These are phyloP conservation scores for Triops longicaudatus DNA, from an alignment of 1,140 invertebrate genomes.

Conservation along the genomic window DNA sequence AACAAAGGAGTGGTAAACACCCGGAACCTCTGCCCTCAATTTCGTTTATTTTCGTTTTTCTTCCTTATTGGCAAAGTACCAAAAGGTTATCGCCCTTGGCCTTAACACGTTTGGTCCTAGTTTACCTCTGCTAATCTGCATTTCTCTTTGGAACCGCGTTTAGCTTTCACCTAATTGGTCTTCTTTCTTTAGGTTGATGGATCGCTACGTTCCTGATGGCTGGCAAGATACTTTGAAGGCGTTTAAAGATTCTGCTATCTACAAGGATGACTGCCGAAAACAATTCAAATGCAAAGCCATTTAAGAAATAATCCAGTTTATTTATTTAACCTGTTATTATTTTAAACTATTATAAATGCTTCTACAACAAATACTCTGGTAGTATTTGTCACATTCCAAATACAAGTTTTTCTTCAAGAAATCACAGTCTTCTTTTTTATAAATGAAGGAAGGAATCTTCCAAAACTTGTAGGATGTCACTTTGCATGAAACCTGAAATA, in stretches of 20 bases:
- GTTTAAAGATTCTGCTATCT: conserved; percentile 27
- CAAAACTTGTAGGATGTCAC: background rate
- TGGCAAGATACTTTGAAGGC: conserved; percentile 26
- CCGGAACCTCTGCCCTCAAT: background rate
- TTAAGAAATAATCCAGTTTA: background rate
- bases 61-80: background rate
- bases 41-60: background rate
- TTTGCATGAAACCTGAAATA: background rate
- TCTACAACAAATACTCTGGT: conserved; percentile 9
- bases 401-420: background rate
- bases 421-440: background rate
- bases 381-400: conserved; percentile 13
- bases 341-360: background rate
- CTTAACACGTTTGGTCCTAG: background rate
- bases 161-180: background rate
- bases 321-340: conserved; percentile 17
- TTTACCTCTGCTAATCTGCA: background rate
- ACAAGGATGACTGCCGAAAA: conserved; percentile 29
- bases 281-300: conserved; percentile 24
- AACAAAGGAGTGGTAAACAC: background rate
- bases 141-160: background rate
- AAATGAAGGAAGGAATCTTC: background rate
- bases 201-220: conserved; percentile 26
- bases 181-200: conserved; percentile 26
- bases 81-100: conserved; percentile 11